Conservation (phyloP, 1,140 invertebrate species). For the Wasmannia auropunctata region DNA sequence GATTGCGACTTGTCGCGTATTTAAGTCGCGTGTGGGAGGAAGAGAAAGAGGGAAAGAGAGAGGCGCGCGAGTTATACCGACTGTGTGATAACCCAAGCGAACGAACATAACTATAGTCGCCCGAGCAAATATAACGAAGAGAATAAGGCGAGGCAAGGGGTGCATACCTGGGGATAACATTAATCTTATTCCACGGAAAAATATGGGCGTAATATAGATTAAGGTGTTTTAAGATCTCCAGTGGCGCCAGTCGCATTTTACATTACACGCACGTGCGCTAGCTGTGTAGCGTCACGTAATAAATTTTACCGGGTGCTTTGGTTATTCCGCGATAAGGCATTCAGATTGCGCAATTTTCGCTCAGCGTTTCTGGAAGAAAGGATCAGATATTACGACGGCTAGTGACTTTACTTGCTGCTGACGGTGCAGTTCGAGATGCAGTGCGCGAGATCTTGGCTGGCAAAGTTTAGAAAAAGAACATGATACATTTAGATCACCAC, state of each 20-base stretch:
- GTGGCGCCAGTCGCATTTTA: conserved; percentile 35
- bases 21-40: conserved; percentile 30
- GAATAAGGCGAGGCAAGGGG: not conserved
- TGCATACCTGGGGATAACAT: conserved; percentile 43
- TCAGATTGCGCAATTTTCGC: conserved; percentile 21
- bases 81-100: conserved; percentile 33
- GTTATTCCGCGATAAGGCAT: conserved; percentile 37
- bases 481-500: not conserved
- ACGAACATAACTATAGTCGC: conserved; percentile 12
- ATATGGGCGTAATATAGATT: conserved; percentile 46
- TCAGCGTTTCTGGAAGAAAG: conserved; percentile 12
- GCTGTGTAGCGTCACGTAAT: conserved; percentile 36
- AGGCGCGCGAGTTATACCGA: not conserved
- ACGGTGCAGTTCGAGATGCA: conserved; percentile 5
- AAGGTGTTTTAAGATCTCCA: conserved; percentile 52
- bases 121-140: conserved; percentile 56
- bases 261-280: conserved; percentile 41
- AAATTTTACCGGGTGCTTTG: conserved; percentile 37
- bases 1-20: conserved; percentile 56
- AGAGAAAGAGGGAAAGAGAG: not conserved
- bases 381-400: conserved; percentile 13
- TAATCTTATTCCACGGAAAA: conserved; percentile 58
- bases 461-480: not conserved
- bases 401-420: not conserved
- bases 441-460: not conserved